Conservation (phyloP, 2,888 invertebrate genomes). For the Lysandra coridon region DNA sequence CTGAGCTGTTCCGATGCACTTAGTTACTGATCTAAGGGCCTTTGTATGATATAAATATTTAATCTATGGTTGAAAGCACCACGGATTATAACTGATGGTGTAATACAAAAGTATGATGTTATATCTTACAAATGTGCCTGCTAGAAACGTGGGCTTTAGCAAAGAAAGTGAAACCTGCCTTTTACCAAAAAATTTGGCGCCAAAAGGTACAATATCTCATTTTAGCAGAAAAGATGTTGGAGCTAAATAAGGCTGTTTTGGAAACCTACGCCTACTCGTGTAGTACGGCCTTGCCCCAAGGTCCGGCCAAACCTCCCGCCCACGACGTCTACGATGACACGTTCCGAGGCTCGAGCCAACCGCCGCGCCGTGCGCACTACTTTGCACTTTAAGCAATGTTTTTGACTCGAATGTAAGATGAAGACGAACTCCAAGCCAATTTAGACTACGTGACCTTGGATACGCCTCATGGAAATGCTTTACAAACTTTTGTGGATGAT, state of each 20-base stretch:
- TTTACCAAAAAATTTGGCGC: not conserved
- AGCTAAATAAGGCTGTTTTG: constrained; percentile 66
- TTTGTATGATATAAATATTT: not conserved
- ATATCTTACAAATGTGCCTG: not conserved
- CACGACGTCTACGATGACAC: constrained; percentile 39
- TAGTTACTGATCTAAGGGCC: not conserved
- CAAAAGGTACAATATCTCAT: constrained; percentile 22
- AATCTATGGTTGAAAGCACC: not conserved
- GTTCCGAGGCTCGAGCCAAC: not conserved
- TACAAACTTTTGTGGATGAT: not conserved
- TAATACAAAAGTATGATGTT: not conserved
- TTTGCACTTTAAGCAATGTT: not conserved
- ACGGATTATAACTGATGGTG: not conserved
- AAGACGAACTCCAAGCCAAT: not conserved
- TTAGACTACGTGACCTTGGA: not conserved
- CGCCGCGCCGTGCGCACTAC: constrained; percentile 6
- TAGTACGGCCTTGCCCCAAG: constrained; percentile 72
- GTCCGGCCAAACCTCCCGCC: constrained; percentile 69
- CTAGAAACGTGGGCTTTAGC: not conserved
- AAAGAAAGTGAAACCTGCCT: not conserved
- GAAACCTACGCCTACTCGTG: constrained; percentile 61
- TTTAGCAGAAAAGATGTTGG: constrained; percentile 32
- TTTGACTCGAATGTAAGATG: not conserved
- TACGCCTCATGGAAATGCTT: not conserved
- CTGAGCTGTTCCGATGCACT: constrained; percentile 1